Base-by-base conservation (phyloP, 2,888 invertebrate genomes). In the Gasteruption jaculator region DNA sequence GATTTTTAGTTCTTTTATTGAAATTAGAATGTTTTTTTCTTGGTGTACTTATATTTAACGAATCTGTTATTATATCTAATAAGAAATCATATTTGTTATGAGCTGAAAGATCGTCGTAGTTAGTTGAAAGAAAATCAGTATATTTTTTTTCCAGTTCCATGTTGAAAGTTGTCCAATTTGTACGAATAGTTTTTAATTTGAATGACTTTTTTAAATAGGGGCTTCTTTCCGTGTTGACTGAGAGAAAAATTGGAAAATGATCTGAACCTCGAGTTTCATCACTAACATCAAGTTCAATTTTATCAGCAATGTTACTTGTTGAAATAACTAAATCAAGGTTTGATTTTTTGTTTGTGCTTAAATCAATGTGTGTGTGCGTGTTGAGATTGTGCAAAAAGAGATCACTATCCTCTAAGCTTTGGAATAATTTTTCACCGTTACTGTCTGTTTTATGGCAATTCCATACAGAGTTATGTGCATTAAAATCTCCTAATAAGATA, bases 401-500 rank as follows among this genome's bases (percentile, higher is more conserved):
- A 12, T 35, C 14, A 5, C 22, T 21, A 7, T n/a, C 10, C 8
- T 22, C 12, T 22, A 35, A 20, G 14, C 2, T 15, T 35, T 36
- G n/a, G 26, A 11, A 8, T n/a, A 36, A 27, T 19, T 21, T 11
- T 8, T 16, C 10, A 8, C 41, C 30, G 21, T 41, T 27, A n/a
- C 11, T 11, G 14, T 41, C 35, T 12, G 26, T 20, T 11, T 35
- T 35, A 4, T 11, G 8, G 12, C 26, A 29, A 12, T 27, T 19
- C 29, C 35, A 35, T 12, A n/a, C 20, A 3, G 11, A 8, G 16
- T 25, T 14, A 24, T 41, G 41, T 22, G 41, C 20, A 21, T 41
- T 41, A 18, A 41, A 41, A 24, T 41, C 41, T 15, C 41, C 41
- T 16, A 36, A 12, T 12, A 41, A 22, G 8, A 40, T 10, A 29